A percentile compares a stretch with the other conserved stretches of the same genome.
These are phyloP conservation scores for Bombus pascuorum DNA, from an alignment of 1,140 invertebrate genomes.

Conservation along the genomic window DNA sequence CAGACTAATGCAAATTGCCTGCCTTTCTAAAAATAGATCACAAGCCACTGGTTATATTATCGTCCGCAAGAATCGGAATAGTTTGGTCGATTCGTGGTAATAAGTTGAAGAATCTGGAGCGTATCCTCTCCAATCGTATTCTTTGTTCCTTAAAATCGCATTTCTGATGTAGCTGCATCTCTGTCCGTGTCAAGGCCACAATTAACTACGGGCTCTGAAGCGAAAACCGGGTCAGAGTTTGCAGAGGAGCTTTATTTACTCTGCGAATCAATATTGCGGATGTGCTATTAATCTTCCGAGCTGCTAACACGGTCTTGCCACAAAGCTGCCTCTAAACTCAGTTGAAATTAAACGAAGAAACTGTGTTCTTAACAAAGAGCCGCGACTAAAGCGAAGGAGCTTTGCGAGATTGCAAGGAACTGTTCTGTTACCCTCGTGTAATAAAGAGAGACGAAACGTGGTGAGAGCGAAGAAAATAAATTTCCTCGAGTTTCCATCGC, in stretches of 20 bases:
- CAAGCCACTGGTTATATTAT: too few species aligned
- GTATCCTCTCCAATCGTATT: background rate
- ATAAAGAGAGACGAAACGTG: background rate
- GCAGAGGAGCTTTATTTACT: conserved; percentile 15
- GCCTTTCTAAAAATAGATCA: too few species aligned
- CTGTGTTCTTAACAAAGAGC: background rate
- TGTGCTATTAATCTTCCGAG: conserved; percentile 22
- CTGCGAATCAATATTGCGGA: conserved; percentile 17
- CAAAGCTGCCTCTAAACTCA: background rate
- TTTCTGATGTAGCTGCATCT: background rate
- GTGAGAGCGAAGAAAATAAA: background rate
- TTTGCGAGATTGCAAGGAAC: background rate
- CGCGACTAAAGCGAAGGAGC: background rate
- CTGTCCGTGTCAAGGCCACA: conserved; percentile 24
- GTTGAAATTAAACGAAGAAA: background rate
- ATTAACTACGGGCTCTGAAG: background rate
- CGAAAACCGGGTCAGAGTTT: conserved; percentile 26
- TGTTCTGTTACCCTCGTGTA: background rate
- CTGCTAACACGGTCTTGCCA: background rate
- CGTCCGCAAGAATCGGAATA: too few species aligned
- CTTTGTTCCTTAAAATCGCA: conserved; percentile 4
- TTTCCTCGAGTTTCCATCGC: background rate
- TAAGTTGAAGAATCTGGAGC: too few species aligned
- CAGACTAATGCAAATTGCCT: too few species aligned
- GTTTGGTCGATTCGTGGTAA: too few species aligned